Evolutionary conservation across 2,797 vertebrate genomes (phyloP).

Genomic region (Centroberyx gerrardi): DNA sequence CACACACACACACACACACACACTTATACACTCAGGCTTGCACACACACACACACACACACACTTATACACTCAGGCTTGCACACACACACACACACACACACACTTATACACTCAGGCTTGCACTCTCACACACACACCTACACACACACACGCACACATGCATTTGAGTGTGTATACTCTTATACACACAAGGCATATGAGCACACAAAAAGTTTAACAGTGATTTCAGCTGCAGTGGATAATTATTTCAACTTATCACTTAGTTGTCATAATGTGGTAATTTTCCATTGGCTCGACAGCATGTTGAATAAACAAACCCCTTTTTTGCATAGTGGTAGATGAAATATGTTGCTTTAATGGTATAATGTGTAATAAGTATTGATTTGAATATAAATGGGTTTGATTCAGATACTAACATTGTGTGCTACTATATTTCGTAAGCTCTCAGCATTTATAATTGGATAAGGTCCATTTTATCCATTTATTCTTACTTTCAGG

Average conservation of each 20-base stretch:
- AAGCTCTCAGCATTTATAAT: conserved; percentile 10
- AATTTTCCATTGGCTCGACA: conserved; percentile 48
- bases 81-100: conserved; percentile 13
- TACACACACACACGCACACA: neutral
- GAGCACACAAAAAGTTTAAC: neutral
- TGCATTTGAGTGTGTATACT: neutral
- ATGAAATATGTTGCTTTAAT: conserved; percentile 34
- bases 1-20: conserved; percentile 11
- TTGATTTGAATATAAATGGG: conserved; percentile 21
- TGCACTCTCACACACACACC: no score
- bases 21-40: neutral
- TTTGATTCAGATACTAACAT: conserved; percentile 14
- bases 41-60: no score
- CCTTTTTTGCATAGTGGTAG: conserved; percentile 27
- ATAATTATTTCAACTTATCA: conserved; percentile 32
- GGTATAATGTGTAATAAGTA: conserved; percentile 29
- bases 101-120: neutral
- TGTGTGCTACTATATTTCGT: conserved; percentile 7
- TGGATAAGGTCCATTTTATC: neutral
- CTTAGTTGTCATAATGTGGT: conserved; percentile 57
- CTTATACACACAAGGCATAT: neutral
- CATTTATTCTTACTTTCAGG: neutral
- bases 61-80: no score
- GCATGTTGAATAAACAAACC: conserved; percentile 50
- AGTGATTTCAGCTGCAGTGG: conserved; percentile 15